Evolutionary conservation across 1,140 invertebrate species (phyloP).

Genomic region (Pseudomyrmex gracilis): DNA sequence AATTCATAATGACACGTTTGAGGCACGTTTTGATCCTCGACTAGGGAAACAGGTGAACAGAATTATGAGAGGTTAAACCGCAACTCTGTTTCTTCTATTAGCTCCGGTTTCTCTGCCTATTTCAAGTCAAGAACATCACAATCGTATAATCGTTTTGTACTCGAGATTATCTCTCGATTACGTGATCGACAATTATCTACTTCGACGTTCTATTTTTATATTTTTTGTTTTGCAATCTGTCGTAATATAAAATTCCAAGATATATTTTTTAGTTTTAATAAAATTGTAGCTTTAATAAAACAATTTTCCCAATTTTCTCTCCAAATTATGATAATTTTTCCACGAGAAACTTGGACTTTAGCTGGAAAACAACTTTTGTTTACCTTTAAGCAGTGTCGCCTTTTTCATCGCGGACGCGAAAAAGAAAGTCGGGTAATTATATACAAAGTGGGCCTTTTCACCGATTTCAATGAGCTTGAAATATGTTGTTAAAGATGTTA

Average conservation of each 20-base stretch:
- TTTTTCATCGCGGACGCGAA: not conserved
- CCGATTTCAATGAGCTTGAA: too few species aligned
- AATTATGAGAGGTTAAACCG: not conserved
- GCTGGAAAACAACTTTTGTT: not conserved
- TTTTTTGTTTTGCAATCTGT: too few species aligned
- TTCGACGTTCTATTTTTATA: too few species aligned
- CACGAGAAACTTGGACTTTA: not conserved
- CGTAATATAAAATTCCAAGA: too few species aligned
- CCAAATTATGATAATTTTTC: not conserved
- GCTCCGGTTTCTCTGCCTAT: conserved; percentile 3
- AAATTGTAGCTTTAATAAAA: not conserved
- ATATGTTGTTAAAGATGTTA: too few species aligned
- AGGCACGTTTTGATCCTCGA: not conserved
- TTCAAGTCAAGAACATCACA: not conserved
- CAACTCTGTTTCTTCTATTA: conserved; percentile 24
- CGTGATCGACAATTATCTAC: not conserved
- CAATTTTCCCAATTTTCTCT: not conserved
- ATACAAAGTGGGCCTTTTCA: too few species aligned
- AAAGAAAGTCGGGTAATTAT: too few species aligned
- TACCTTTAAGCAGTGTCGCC: not conserved
- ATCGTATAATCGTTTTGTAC: not conserved
- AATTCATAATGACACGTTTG: conserved; percentile 27
- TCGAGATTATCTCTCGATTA: conserved; percentile 24
- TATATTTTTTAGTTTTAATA: too few species aligned
- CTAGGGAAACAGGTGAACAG: not conserved